These are phyloP conservation scores for Galerucella calmariensis DNA, from an alignment of 2,888 invertebrate genomes.

Conservation along the genomic window DNA sequence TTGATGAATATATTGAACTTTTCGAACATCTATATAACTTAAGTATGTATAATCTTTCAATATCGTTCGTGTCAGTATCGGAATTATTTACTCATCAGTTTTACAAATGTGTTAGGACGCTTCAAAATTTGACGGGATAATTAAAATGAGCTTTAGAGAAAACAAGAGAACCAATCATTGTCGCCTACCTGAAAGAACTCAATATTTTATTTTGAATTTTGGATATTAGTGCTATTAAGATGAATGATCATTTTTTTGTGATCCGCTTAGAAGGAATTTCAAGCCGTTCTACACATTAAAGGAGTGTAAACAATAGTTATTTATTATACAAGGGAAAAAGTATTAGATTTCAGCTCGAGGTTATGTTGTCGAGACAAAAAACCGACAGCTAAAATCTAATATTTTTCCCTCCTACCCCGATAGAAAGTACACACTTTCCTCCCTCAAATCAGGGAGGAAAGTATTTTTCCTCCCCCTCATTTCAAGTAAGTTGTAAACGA, in stretches of 20 bases:
- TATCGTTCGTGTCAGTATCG: conserved; percentile 21
- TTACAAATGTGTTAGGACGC: conserved; percentile 34
- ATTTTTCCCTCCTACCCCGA: no score
- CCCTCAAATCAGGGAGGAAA: no score
- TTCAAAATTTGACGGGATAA: conserved; percentile 37
- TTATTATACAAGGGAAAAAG: no score
- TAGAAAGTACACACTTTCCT: no score
- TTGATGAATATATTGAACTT: conserved; percentile 31
- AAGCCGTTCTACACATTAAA: not conserved
- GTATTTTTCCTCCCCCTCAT: no score
- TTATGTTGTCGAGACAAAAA: no score
- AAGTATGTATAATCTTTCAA: conserved; percentile 31
- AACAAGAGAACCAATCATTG: conserved; percentile 24
- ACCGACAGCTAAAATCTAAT: no score
- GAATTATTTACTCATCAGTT: conserved; percentile 30
- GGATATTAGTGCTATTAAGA: conserved; percentile 9
- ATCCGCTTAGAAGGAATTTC: not conserved
- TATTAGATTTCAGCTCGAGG: no score
- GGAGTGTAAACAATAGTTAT: not conserved
- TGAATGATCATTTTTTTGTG: not conserved
- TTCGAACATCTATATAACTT: conserved; percentile 26
- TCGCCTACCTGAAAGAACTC: conserved; percentile 11
- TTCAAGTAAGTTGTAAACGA: no score
- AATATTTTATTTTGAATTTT: conserved; percentile 10
- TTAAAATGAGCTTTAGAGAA: conserved; percentile 28